These are phyloP conservation scores for Odontophorus gujanensis DNA, from an alignment of 2,113 vertebrate species.

Conservation along the genomic window DNA sequence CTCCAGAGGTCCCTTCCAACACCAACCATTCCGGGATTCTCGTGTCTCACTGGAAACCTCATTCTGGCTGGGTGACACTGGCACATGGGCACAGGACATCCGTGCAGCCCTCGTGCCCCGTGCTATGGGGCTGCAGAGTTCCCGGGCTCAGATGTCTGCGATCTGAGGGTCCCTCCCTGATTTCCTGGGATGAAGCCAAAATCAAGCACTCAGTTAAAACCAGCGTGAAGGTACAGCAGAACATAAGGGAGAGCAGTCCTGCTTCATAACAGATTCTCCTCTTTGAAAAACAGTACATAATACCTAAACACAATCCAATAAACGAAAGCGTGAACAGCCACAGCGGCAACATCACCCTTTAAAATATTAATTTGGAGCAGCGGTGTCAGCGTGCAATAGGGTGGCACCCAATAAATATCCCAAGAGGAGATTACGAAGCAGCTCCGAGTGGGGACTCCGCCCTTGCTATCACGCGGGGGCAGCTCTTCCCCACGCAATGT, in stretches of 20 bases:
- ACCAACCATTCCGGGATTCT: not conserved
- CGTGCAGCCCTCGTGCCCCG: not conserved
- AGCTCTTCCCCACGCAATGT: not conserved
- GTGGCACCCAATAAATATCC: not conserved
- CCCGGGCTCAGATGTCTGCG: fast-evolving
- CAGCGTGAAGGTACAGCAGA: fast-evolving
- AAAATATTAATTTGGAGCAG: not conserved
- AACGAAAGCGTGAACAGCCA: not conserved
- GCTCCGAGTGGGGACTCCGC: fast-evolving
- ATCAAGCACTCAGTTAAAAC: not conserved
- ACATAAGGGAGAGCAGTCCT: not conserved
- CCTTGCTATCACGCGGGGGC: fast-evolving
- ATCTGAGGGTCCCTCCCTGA: not conserved
- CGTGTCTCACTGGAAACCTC: fast-evolving
- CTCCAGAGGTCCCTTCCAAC: not conserved
- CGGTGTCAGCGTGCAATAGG: not conserved
- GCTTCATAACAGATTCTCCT: not conserved
- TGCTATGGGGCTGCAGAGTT: fast-evolving
- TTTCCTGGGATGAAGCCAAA: not conserved
- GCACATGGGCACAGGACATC: not conserved
- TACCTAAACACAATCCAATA: not conserved
- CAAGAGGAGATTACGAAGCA: not conserved
- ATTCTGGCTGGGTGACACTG: not conserved
- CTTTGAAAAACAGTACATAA: too few relatives aligned
- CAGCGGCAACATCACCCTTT: not conserved